Base-by-base conservation (phyloP, 2,113 vertebrate species). In the Tragelaphus scriptus region DNA sequence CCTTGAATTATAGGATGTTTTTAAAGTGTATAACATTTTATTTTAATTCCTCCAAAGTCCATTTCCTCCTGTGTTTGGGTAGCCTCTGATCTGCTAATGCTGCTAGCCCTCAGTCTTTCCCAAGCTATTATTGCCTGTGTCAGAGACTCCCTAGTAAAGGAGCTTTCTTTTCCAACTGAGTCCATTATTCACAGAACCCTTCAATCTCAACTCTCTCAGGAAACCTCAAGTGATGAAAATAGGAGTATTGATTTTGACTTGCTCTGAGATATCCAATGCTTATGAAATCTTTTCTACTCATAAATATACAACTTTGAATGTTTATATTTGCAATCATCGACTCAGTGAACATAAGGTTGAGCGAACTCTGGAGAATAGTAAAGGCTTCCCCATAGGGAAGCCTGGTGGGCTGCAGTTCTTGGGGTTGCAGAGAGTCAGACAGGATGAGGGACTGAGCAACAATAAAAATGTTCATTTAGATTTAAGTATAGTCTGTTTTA, bases 381-480 rank as follows among this genome's bases (percentile, higher is more conserved):
- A 71, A 40, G 68, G n/a, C n/a, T 40, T 71, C 36, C 68, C 68
- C n/a, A 40, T 2, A 40, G 36, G 68, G 36, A 40, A 75, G 21
- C n/a, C n/a, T 40, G 36, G 36, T 75, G 68, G 68, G 68, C 68
- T 75, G 68, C 68, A 40, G 21, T 40, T 36, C 68, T 40, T 75
- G 36, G 21, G 5, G 19, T 75, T 0, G 10, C 68, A 40, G 36
- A 75, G 36, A 40, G 68, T 71, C 68, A 71, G 5, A 40, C n/a
- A 75, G 9, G 68, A 40, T 40, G n/a, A 75, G 68, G 68, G 10
- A 25, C 19, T 75, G 68, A 25, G 21, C 68, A 75, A 25, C 10
- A 25, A 21, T 90, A 89, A 56, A 94, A 94, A 94, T 90, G 80
- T 88, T 95, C 65, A 85, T 93, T 96, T 96, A 93, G 36, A 49